These are phyloP conservation scores for Corella eumyota DNA, from an alignment of 23 tunicate genomes.

Conservation along the genomic window DNA sequence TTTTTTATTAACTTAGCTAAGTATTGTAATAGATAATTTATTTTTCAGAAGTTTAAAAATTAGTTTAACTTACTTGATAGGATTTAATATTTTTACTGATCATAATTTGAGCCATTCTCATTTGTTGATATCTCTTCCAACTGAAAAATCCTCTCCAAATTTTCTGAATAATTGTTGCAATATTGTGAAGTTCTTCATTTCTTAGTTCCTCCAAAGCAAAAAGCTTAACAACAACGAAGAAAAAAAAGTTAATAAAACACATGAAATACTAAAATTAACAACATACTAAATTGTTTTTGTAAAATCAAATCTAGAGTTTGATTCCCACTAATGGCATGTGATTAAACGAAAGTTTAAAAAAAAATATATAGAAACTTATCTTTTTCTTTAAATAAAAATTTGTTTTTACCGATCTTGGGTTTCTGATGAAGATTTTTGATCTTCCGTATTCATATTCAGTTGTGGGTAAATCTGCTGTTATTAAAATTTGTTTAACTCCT, in stretches of 20 bases:
- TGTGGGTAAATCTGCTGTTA: conserved; percentile 12
- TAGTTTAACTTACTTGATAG: conserved; percentile 71
- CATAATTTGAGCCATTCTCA: conserved; percentile 59
- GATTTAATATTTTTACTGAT: conserved; percentile 75
- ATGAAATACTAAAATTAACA: too few relatives aligned
- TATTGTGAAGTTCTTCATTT: conserved; percentile 43
- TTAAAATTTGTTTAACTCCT: conserved; percentile 58
- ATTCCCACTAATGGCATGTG: too few relatives aligned
- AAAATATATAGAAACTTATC: too few relatives aligned
- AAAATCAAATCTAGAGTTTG: too few relatives aligned
- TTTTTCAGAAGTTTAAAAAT: too few relatives aligned
- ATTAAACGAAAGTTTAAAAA: too few relatives aligned
- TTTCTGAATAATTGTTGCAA: conserved; percentile 77
- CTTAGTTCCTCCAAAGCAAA: conserved; percentile 51
- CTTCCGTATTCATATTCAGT: conserved; percentile 66
- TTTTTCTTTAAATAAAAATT: too few relatives aligned
- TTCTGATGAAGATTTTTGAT: conserved; percentile 82
- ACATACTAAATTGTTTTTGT: too few relatives aligned
- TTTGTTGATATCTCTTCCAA: conserved; percentile 40
- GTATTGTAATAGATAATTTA: too few relatives aligned
- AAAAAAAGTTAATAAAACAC: too few relatives aligned
- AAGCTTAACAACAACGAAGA: too few relatives aligned
- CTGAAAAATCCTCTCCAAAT: conserved; percentile 58
- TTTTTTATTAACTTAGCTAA: too few relatives aligned
- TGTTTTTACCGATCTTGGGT: conserved; percentile 87